Percentiles rank a stretch among this genome's conserved stretches.
These are phyloP conservation scores for Ostrea edulis DNA, from an alignment of 1,140 invertebrate species.

Conservation along the genomic window DNA sequence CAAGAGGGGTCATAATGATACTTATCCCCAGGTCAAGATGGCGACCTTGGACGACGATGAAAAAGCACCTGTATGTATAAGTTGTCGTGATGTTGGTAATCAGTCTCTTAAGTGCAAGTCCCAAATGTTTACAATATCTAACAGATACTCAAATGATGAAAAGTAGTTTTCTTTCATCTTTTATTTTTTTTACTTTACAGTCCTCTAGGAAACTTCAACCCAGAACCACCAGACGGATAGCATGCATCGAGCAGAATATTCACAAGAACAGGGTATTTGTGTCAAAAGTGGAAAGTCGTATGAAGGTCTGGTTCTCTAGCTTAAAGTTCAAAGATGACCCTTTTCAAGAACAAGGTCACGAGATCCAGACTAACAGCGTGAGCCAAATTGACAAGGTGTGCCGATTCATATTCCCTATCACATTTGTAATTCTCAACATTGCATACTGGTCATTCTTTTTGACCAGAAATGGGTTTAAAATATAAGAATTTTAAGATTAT, in stretches of 20 bases:
- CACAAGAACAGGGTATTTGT: slow-evolving; percentile 48
- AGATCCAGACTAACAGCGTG: slow-evolving; percentile 69
- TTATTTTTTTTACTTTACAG: neutral
- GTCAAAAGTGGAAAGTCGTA: slow-evolving; percentile 37
- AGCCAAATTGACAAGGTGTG: slow-evolving; percentile 81
- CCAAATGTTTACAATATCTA: neutral
- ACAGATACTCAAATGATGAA: no score
- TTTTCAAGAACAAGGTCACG: slow-evolving; percentile 41
- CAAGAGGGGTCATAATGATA: slow-evolving; percentile 91
- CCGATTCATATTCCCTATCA: slow-evolving; percentile 80
- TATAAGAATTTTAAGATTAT: neutral
- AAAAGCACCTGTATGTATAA: slow-evolving; percentile 51
- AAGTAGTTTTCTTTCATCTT: no score
- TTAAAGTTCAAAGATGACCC: slow-evolving; percentile 42
- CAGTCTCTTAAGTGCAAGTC: neutral
- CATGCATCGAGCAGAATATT: neutral
- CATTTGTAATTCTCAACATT: slow-evolving; percentile 80
- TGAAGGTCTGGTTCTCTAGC: slow-evolving; percentile 46
- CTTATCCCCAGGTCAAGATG: slow-evolving; percentile 35
- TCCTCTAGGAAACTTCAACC: no score
- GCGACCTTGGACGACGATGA: slow-evolving; percentile 58
- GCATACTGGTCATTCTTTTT: slow-evolving; percentile 77
- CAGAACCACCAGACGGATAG: neutral
- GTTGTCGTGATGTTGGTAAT: neutral
- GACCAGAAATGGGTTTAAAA: neutral